Conservation (phyloP, 2,113 vertebrate species). For the Oncorhynchus mykiss region DNA sequence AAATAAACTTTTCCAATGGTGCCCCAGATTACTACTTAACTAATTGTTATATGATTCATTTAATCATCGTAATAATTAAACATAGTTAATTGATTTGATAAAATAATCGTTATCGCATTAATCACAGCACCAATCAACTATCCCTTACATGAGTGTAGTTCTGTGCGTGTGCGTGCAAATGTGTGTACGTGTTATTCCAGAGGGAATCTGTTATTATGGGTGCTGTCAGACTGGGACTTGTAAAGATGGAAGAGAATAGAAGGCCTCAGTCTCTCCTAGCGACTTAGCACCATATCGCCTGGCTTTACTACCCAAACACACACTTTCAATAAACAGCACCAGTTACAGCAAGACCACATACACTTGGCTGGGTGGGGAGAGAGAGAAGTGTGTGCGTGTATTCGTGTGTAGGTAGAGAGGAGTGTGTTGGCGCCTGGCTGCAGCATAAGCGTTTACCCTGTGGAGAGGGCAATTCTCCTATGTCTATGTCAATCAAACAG, state of each 20-base stretch:
- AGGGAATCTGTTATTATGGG: background rate
- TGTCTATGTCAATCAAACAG: conserved; percentile 45
- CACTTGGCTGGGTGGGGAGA: conserved; percentile 3
- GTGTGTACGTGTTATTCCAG: conserved; percentile 1
- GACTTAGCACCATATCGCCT: conserved; percentile 22
- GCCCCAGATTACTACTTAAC: too few species aligned
- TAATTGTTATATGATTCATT: too few species aligned
- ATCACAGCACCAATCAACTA: too few species aligned
- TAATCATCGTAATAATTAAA: too few species aligned
- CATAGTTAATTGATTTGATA: too few species aligned
- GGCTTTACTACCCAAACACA: conserved; percentile 15
- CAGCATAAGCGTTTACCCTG: conserved; percentile 53
- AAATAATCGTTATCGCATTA: too few species aligned
- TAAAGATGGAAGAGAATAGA: background rate
- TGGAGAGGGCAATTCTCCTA: conserved; percentile 37
- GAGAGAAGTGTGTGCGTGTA: background rate
- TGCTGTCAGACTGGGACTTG: conserved; percentile 14
- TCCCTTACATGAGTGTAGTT: background rate
- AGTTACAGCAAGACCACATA: conserved; percentile 11
- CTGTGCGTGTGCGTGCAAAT: background rate
- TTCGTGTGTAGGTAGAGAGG: conserved; percentile 2
- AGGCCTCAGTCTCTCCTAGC: background rate
- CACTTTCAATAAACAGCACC: conserved; percentile 35
- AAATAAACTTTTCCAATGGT: too few species aligned
- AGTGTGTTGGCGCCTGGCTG: conserved; percentile 34